Evolutionary conservation across 1,140 invertebrate genomes (phyloP), one percentile per base, ranked within the genome.

Genomic region (honey bee (Apis mellifera)): DNA sequence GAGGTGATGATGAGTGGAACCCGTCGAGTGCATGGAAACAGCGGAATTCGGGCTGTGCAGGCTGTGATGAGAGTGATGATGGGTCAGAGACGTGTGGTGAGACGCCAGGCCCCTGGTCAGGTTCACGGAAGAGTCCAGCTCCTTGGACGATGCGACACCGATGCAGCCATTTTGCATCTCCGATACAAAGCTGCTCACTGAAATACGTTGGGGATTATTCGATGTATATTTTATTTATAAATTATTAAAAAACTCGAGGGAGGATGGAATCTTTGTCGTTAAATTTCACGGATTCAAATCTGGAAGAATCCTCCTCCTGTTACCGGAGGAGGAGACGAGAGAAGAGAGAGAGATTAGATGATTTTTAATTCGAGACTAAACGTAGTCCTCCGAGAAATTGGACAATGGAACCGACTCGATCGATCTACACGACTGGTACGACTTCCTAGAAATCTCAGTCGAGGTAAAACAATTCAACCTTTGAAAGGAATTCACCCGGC

Each of bases 131-230:
- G 72, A 21, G 21, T 91, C 87, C 19, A 90, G 55, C 1, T 89
- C 88, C 83, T 92, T 92, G n/a, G n/a, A n/a, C 1, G 89, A 50
- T 3, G 75, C 76, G 13, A 82, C 75, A 8, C 81, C 82, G 87
- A 92, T 88, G 73, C 91, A 92, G 48, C 82, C 83, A 50, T 79
- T 90, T 42, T 90, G 85, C 66, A 91, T 88, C 11, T 93, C 92
- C 48, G 91, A 86, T 9, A 90, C 89, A 59, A 92, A 93, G 57
- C 81, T 90, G 81, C 87, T 91, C 23, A 92, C 92, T 93, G 89
- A 17, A 89, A n/a, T n/a, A n/a, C n/a, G n/a, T n/a, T n/a, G n/a
- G n/a, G n/a, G n/a, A n/a, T n/a, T n/a, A n/a, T n/a, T n/a, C n/a
- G n/a, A n/a, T n/a, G n/a, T n/a, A n/a, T n/a, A n/a, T n/a, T n/a